Evolutionary conservation across 2,797 vertebrate species (phyloP), one percentile per base, ranked within the genome.

Genomic region (Cyprinodon diabolis): DNA sequence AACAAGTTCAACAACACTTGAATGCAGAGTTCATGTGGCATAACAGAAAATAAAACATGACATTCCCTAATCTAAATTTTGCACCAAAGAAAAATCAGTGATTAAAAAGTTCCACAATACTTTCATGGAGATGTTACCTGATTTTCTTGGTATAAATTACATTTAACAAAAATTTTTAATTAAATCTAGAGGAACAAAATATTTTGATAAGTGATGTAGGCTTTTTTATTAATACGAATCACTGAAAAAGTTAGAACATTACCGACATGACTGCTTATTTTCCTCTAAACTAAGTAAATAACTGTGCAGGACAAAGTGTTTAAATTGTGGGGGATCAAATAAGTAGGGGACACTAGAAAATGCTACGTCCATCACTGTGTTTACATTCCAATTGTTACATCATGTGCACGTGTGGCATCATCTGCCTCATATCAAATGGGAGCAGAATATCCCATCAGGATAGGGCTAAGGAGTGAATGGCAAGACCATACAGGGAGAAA

Each of bases 341-440:
- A 23, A 13, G 69, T 63, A 79, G 69, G 65, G 70, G 62, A 75
- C 77, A 73, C 75, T 37, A 0, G 82, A 80, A 82, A 74, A 75
- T 80, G 76, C 72, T 69, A 63, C 0, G 45, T 79, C 72, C 1
- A 40, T 80, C 81, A 37, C 1, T 15, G 35, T 76, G 79, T 83
- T 85, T 80, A 80, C 78, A 67, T 58, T 77, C 70, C 69, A 51
- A 66, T 74, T 52, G 40, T 74, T 56, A 57, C 75, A 25, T 73
- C 62, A 49, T 80, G 79, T 72, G 76, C 78, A 66, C 60, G 23
- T 52, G 76, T 48, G 77, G 83, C 81, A 86, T 86, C 84, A 71
- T 89, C 87, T 83, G 88, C 78, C 75, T 49, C 30, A 19, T 68
- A 74, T 83, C 83, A 79, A 66, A 75, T 74, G 68, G 43, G 70